Percentiles rank a stretch among this genome's conserved stretches.
phyloP scores from a whole-genome alignment of 2,797 vertebrate species.

The Chelmon rostratus region DNA sequence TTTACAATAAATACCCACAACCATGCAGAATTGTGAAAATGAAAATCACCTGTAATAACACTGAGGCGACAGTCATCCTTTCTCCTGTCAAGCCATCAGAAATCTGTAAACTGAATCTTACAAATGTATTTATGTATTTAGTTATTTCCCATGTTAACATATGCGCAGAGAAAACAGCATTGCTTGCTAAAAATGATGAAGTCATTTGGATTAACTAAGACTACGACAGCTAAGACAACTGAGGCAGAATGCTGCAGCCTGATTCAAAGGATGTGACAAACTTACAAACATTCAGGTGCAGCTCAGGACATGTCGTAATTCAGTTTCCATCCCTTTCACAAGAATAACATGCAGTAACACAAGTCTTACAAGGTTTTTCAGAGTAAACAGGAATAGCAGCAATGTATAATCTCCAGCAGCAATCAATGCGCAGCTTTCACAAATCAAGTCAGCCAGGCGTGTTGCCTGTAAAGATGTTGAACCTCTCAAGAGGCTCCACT shows the following conservation, averaged over 20 bases:
- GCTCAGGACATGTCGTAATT: no score
- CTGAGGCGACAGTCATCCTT: neutral
- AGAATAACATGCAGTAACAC: neutral
- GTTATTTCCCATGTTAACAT: neutral
- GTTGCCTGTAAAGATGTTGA: slow-evolving; percentile 47
- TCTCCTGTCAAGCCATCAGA: neutral
- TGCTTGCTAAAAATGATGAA: no score
- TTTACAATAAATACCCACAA: neutral
- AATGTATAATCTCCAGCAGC: slow-evolving; percentile 15
- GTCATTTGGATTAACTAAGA: no score
- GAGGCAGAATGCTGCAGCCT: no score
- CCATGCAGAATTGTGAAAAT: neutral
- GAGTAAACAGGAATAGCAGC: slow-evolving; percentile 18
- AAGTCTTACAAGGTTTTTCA: slow-evolving; percentile 3
- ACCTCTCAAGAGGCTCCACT: slow-evolving; percentile 50
- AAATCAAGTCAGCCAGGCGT: slow-evolving; percentile 51
- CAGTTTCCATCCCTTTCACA: neutral
- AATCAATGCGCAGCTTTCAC: slow-evolving; percentile 49
- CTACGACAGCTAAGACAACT: no score
- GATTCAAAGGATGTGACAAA: no score
- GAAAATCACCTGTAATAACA: neutral
- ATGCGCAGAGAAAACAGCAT: neutral
- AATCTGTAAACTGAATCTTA: neutral
- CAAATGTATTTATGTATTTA: neutral
- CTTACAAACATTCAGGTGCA: no score